Evolutionary conservation across 2,113 vertebrate species (phyloP), one percentile per base, ranked within the genome.

Genomic region (Clarias batrachus): DNA sequence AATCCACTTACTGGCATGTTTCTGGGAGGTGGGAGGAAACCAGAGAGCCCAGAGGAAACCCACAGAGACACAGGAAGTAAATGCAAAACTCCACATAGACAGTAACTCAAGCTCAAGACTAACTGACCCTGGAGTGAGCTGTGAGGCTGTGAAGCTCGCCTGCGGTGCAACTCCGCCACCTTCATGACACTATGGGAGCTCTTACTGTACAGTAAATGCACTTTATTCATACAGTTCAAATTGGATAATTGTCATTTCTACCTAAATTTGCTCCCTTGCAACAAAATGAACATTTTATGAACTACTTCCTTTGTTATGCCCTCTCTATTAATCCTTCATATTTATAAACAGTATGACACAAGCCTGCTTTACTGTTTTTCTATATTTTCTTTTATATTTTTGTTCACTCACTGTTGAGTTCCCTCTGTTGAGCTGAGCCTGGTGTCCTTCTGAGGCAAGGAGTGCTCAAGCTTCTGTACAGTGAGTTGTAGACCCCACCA

Each of bases 321-420:
- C 27, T 2, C 5, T 68, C 66, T 30, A 9, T 30, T 16, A 17
- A 30, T 30, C 66, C 11, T 4, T 8, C 25, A 65, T 13, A n/a
- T 65, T 65, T 65, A 12, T n/a, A 68, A 68, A 68, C 16, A 71
- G 68, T 71, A 37, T 19, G 17, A 37, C 68, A 71, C 27, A 33
- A 37, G 33, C 17, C 21, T 74, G 37, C 13, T 54, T 52, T 7
- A 48, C 41, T 23, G 4, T 23, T 3, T 19, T 41, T 23, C 8
- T 6, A 16, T 30, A 33, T 68, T 68, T 66, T 66, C 65, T 68
- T 68, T 68, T 17, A 81, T 10, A 30, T 48, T 30, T 21, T 41
- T 33, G 21, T 19, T 71, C 52, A 56, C 66, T 21, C 73, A 90
- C 89, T 88, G 85, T 62, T 85, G 23, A 85, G 54, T 66, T 88